Conservation (phyloP, 2,888 invertebrate species). For the Drosophila flavopinicola region DNA sequence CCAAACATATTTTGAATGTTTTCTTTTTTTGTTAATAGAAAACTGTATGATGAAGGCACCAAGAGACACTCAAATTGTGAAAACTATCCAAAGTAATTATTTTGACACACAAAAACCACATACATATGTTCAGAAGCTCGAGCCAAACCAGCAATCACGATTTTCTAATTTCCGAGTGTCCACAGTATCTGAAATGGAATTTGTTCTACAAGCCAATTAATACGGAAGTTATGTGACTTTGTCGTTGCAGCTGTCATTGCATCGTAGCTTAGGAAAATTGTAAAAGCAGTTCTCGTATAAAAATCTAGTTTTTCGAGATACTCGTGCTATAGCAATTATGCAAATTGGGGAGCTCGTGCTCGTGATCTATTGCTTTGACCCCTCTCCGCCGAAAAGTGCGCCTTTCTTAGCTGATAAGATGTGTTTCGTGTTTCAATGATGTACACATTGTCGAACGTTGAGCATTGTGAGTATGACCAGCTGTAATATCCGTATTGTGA, state of each 20-base stretch:
- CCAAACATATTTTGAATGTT: too few relatives aligned
- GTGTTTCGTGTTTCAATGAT: background rate
- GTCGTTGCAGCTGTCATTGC: background rate
- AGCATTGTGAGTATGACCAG: constrained; percentile 9
- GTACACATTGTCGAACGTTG: background rate
- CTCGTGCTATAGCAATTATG: constrained; percentile 9
- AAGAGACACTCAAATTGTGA: too few relatives aligned
- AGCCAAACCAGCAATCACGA: too few relatives aligned
- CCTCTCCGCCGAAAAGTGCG: constrained; percentile 8
- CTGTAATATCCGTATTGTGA: background rate
- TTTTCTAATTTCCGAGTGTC: too few relatives aligned
- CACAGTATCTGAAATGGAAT: too few relatives aligned
- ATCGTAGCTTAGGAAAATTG: constrained; percentile 1
- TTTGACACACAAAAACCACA: too few relatives aligned
- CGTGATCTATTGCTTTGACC: constrained; percentile 28
- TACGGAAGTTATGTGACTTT: background rate
- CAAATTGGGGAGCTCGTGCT: constrained; percentile 16
- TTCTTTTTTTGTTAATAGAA: too few relatives aligned
- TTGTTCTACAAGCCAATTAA: background rate
- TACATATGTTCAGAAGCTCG: too few relatives aligned
- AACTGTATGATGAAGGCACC: too few relatives aligned
- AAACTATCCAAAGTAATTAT: too few relatives aligned
- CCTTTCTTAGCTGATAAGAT: constrained; percentile 26
- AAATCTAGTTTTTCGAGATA: constrained; percentile 26
- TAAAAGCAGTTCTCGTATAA: background rate